Evolutionary conservation across 1,140 invertebrate species (phyloP).

Genomic region (Pogonomyrmex barbatus): DNA sequence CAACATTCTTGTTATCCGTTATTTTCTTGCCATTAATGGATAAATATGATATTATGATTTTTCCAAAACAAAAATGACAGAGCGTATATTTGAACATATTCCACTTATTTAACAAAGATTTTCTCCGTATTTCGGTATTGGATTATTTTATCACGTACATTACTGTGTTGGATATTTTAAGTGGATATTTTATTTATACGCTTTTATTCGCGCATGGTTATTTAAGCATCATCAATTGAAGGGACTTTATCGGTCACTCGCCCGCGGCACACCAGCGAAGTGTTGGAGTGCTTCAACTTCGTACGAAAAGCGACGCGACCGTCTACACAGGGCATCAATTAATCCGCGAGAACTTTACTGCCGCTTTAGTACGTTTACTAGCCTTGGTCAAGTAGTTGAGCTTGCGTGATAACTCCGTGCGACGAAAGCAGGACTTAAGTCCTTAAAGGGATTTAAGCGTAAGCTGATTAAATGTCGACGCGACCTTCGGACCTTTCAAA

Average conservation of each 20-base stretch:
- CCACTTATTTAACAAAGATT: neutral
- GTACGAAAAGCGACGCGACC: slow-evolving; percentile 56
- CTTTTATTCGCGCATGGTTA: slow-evolving; percentile 15
- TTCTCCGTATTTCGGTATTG: neutral
- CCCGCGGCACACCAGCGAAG: neutral
- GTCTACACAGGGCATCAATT: slow-evolving; percentile 56
- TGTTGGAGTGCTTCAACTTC: slow-evolving; percentile 37
- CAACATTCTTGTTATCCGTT: slow-evolving; percentile 23
- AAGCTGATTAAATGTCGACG: slow-evolving; percentile 73
- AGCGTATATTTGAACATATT: neutral
- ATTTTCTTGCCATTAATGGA: slow-evolving; percentile 16
- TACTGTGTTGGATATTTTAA: neutral
- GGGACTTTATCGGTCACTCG: slow-evolving; percentile 15
- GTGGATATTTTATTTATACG: neutral
- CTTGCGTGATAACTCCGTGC: slow-evolving; percentile 72
- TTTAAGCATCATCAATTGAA: slow-evolving; percentile 38
- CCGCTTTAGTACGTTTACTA: slow-evolving; percentile 61
- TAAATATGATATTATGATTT: slow-evolving; percentile 6
- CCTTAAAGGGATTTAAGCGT: slow-evolving; percentile 73
- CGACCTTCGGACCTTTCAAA: slow-evolving; percentile 62
- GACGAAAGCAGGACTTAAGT: slow-evolving; percentile 68
- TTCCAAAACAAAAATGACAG: neutral
- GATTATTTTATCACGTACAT: neutral
- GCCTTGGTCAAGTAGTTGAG: slow-evolving; percentile 66
- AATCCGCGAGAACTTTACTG: slow-evolving; percentile 66